phyloP scores from a whole-genome alignment of 2,113 vertebrate species.

The Lycaon pictus region DNA sequence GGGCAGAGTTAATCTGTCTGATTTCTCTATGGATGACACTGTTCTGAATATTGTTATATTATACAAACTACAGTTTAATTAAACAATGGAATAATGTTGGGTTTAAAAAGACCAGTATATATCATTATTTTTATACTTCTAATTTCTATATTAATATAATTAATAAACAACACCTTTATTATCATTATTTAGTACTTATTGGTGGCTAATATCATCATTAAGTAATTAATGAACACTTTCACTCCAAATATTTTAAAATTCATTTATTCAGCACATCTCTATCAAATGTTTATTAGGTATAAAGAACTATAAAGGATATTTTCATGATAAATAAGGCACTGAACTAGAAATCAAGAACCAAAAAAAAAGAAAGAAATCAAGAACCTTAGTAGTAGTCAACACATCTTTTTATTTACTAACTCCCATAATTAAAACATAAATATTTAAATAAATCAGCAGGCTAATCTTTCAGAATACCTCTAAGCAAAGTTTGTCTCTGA shows the following conservation, averaged over 20 bases:
- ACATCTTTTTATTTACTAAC: neutral
- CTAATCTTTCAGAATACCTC: neutral
- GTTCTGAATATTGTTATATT: neutral
- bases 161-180: neutral
- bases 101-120: neutral
- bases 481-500: neutral
- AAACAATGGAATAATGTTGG: neutral
- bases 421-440: neutral
- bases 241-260: neutral
- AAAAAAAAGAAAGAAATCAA: neutral
- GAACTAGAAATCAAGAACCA: neutral
- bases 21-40: neutral
- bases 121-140: neutral
- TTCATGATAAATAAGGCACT: neutral
- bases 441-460: neutral
- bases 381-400: neutral
- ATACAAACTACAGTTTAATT: neutral
- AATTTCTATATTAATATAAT: neutral
- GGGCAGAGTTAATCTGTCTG: conserved; percentile 2
- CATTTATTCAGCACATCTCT: neutral
- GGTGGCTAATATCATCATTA: neutral
- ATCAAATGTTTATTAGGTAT: neutral
- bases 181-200: neutral
- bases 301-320: neutral
- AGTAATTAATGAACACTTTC: neutral